Base-by-base conservation (phyloP, 2,113 vertebrate genomes). In the Pseudopipra pipra region DNA sequence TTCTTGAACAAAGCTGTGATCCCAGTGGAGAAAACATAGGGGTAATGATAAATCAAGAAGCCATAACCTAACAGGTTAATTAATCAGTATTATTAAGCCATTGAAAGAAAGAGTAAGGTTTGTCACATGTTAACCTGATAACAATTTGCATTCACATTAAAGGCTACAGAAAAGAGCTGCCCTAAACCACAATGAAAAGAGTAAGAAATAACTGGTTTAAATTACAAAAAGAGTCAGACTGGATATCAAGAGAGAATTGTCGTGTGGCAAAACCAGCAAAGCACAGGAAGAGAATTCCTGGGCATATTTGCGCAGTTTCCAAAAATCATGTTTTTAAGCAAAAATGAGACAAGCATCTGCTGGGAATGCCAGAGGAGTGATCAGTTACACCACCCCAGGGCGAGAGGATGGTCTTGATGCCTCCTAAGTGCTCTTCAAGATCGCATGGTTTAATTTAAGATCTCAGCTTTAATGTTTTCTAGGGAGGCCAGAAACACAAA, bases 381-480 rank as follows among this genome's bases (percentile, higher is more conserved):
- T 71, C 76, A 74, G 83, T 67, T 81, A 89, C 47, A 93, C 33
- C 72, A 95, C 55, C 27, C 73, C 12, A 18, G 56, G 59, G 56
- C 76, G 67, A 66, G 44, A 89, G 52, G 76, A 92, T 75, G 44
- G 93, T 61, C 83, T 84, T 75, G 39, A 81, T 88, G 86, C 47
- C 68, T 95, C 76, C 68, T 71, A 71, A 84, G 72, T 92, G 65
- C 80, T 65, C 65, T 90, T 95, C 75, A 84, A 51, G 61, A 89
- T 91, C 76, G 78, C 82, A 72, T 78, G 63, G 71, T 61, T 95
- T 89, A 70, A 77, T 85, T 88, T 90, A 63, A 96, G 93, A 77
- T 77, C 75, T 71, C 37, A 75, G 66, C 23, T 84, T 79, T 77
- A 90, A 66, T 6, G 3, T 66, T 76, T 94, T 85, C 49, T 61